Evolutionary conservation across 2,797 vertebrate genomes (phyloP), one percentile per base, ranked within the genome.

Genomic region (Morelia viridis): DNA sequence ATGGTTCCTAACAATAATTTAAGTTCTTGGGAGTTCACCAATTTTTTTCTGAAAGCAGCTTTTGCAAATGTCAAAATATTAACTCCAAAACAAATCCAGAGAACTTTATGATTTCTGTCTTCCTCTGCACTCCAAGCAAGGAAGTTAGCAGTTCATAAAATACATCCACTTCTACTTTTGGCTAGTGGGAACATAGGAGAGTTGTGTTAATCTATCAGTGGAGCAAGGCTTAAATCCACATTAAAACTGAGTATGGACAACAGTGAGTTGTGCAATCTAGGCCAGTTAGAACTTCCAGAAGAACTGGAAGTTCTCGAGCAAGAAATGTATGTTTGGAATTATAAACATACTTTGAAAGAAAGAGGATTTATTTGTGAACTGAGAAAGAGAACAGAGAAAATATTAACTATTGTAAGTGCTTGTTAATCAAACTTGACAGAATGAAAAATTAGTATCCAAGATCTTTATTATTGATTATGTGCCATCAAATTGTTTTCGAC

Each of bases 121-220:
- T 93, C 35, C 92, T 60, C 68, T 87, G 58, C 60, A 92, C 61
- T 88, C 61, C 94, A 95, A 95, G 28, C 91, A 95, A 97, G 93
- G 76, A 95, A 65, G 83, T 71, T 89, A 94, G 94, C 93, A 89
- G 68, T 0, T 86, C 84, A 92, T 89, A 89, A 93, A 89, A 53
- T 94, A 68, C 93, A 94, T 95, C 91, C 10, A 85, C 93, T 94
- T 95, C 41, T 93, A 28, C 86, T 92, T 93, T 92, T 85, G 26
- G 92, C 64, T 92, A 92, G 89, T 64, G 94, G 94, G 95, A 94
- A 91, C 90, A 65, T 93, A 94, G 92, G 85, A 94, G 95, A 95
- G 91, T 90, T 95, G 68, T 90, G 50, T 46, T 86, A 41, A 58
- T 88, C 95, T 93, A 24, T 71, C 88, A 46, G 57, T 83, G 93